Conservation (phyloP, 2,113 vertebrate genomes). For the Entelurus aequoreus region DNA sequence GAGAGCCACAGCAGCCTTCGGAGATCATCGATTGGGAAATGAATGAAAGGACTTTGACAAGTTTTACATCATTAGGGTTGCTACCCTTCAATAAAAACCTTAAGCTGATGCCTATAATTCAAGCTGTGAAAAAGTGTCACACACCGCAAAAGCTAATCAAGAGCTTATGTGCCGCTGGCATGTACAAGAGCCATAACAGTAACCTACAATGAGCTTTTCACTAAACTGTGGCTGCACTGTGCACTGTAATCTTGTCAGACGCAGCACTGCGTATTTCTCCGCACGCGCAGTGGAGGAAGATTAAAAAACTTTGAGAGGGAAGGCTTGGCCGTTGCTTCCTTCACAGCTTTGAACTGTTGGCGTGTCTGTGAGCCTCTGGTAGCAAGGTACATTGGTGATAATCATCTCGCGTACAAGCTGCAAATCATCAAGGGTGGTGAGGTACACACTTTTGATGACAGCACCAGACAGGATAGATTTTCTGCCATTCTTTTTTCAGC, state of each 20-base stretch:
- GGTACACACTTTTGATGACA: conserved; percentile 13
- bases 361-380: conserved; percentile 15
- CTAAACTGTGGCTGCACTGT: conserved; percentile 43
- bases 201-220: conserved; percentile 57
- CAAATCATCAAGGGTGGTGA: conserved; percentile 12
- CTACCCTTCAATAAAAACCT: conserved; percentile 41
- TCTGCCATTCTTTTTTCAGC: not conserved
- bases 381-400: conserved; percentile 19
- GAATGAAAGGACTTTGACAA: conserved; percentile 37
- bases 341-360: conserved; percentile 18
- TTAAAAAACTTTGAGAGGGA: conserved; percentile 52
- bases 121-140: conserved; percentile 46
- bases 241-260: conserved; percentile 57
- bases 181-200: conserved; percentile 57
- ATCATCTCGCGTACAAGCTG: conserved; percentile 22
- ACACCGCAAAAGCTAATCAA: conserved; percentile 51
- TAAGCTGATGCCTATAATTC: conserved; percentile 42
- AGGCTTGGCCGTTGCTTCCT: conserved; percentile 46
- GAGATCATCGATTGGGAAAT: conserved; percentile 34
- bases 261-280: conserved; percentile 54
- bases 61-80: conserved; percentile 19
- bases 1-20: conserved; percentile 9
- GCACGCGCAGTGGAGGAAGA: conserved; percentile 42
- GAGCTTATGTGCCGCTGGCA: conserved; percentile 51
- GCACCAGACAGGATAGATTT: not conserved